These are phyloP conservation scores for Numenius phaeopus DNA, from an alignment of 2,797 vertebrate species.

Conservation along the genomic window DNA sequence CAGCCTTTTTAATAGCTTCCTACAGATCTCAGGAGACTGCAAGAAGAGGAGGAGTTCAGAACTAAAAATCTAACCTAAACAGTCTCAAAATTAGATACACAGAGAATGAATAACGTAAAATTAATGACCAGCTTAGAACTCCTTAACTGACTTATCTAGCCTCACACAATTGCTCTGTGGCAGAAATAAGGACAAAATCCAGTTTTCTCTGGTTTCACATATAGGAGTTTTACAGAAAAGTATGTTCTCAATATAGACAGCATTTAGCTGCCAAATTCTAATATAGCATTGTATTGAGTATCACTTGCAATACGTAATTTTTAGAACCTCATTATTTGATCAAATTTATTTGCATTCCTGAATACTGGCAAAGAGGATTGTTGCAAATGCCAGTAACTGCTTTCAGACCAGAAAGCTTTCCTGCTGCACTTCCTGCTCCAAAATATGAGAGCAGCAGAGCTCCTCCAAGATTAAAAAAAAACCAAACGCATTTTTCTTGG, in stretches of 20 bases:
- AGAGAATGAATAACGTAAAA: background rate
- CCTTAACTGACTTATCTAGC: background rate
- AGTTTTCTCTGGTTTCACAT: background rate
- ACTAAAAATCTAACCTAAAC: background rate
- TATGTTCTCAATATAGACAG: background rate
- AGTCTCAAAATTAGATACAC: background rate
- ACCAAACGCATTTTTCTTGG: background rate
- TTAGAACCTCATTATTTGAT: background rate
- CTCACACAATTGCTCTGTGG: background rate
- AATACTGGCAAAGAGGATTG: background rate
- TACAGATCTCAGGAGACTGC: background rate
- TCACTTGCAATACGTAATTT: background rate
- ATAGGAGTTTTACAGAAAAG: background rate
- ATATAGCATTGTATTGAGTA: background rate
- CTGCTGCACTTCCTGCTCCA: background rate
- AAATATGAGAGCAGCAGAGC: background rate
- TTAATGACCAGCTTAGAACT: background rate
- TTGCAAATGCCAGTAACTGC: background rate
- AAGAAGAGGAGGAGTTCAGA: background rate
- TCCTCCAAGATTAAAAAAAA: background rate
- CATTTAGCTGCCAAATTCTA: slow-evolving; percentile 3
- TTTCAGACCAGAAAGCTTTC: background rate
- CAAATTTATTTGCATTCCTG: background rate
- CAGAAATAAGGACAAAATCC: background rate
- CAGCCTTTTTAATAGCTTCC: background rate